Percentiles rank a stretch among this genome's conserved stretches.
phyloP scores from a whole-genome alignment of 1,140 invertebrate genomes.

The Aradophagus sp. region DNA sequence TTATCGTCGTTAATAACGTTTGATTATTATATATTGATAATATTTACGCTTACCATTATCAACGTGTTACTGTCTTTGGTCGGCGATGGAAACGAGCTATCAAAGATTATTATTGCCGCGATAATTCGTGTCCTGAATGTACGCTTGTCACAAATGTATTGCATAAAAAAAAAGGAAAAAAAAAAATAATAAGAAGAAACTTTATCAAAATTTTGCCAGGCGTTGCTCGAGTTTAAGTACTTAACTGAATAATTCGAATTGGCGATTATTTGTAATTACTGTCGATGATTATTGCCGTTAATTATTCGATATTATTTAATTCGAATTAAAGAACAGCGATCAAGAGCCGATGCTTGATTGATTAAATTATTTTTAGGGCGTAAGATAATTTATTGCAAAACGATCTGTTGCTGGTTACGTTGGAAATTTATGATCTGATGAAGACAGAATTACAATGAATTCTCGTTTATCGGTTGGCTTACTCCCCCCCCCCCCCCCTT shows the following conservation, averaged over 20 bases:
- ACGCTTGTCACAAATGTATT: slow-evolving; percentile 7
- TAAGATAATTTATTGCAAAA: slow-evolving; percentile 46
- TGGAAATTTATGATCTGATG: neutral
- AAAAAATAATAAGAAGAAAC: no score
- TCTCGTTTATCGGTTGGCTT: no score
- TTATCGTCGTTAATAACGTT: slow-evolving; percentile 54
- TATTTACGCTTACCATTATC: slow-evolving; percentile 59
- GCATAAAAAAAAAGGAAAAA: no score
- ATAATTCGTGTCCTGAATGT: slow-evolving; percentile 52
- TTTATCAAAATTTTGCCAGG: slow-evolving; percentile 9
- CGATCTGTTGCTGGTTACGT: slow-evolving; percentile 1
- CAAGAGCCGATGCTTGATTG: slow-evolving; percentile 25
- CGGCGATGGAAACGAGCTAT: slow-evolving; percentile 41
- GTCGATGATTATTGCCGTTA: no score
- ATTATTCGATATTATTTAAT: slow-evolving; percentile 7
- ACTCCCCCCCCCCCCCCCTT: no score
- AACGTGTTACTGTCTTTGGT: slow-evolving; percentile 53
- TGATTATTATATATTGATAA: slow-evolving; percentile 58
- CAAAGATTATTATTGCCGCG: slow-evolving; percentile 48
- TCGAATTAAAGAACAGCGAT: no score
- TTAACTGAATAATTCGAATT: slow-evolving; percentile 25
- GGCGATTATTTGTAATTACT: no score
- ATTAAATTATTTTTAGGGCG: slow-evolving; percentile 38
- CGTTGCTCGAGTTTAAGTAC: slow-evolving; percentile 23
- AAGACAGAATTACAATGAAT: slow-evolving; percentile 26